A percentile compares a stretch with the other conserved stretches of the same genome.
Evolutionary conservation across 2,888 invertebrate species (phyloP).

Genomic region (Sepioteuthis lessoniana): DNA sequence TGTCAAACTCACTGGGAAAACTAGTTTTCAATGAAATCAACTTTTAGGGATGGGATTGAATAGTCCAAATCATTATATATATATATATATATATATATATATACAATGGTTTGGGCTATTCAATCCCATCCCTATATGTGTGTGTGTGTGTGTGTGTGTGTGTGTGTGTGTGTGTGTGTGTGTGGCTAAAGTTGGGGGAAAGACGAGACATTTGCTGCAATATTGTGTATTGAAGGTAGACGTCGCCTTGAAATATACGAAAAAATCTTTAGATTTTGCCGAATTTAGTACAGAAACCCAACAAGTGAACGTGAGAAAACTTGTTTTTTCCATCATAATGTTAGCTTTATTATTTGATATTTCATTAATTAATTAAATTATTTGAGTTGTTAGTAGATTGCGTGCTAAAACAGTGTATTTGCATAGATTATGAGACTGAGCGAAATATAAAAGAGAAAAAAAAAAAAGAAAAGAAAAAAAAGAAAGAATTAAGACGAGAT

Average conservation of each 20-base stretch:
- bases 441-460: too few relatives aligned
- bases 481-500: too few relatives aligned
- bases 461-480: too few relatives aligned
- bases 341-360: neutral
- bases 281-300: neutral
- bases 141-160: too few relatives aligned
- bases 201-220: neutral
- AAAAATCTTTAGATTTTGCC: neutral
- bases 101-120: too few relatives aligned
- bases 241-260: neutral
- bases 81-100: too few relatives aligned
- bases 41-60: neutral
- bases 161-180: neutral
- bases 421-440: too few relatives aligned
- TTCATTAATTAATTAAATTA: neutral
- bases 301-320: neutral
- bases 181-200: neutral
- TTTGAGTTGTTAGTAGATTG: neutral
- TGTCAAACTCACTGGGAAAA: neutral
- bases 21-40: neutral
- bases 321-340: neutral
- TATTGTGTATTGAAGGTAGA: slow-evolving; percentile 2
- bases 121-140: too few relatives aligned
- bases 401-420: neutral
- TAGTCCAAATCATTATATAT: neutral